A percentile compares a stretch with the other conserved stretches of the same genome.
Evolutionary conservation across 2,113 vertebrate species (phyloP).

Genomic region (Rhinogobius similis): DNA sequence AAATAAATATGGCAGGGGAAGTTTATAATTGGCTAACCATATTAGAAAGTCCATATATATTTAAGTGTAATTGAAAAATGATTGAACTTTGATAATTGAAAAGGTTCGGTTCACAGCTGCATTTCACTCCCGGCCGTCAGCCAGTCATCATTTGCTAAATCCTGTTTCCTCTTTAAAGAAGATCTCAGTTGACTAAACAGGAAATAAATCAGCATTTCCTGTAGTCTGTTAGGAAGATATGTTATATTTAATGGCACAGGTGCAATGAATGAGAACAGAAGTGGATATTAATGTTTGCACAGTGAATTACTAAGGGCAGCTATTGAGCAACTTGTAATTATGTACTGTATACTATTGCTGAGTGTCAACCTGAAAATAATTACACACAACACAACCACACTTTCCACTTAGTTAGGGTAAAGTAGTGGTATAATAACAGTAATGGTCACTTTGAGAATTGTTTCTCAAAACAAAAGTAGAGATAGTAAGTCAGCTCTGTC

Average conservation of each 20-base stretch:
- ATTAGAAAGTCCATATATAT: background rate
- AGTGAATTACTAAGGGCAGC: slow-evolving; percentile 24
- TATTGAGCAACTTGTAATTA: background rate
- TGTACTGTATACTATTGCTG: background rate
- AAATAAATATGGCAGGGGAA: background rate
- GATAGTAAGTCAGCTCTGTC: slow-evolving; percentile 21
- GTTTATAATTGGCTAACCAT: background rate
- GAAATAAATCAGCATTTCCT: slow-evolving; percentile 51
- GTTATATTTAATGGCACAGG: slow-evolving; percentile 20
- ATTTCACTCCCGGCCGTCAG: background rate
- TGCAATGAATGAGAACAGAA: slow-evolving; percentile 15
- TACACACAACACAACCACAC: background rate
- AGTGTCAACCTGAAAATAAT: slow-evolving; percentile 13
- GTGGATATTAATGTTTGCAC: background rate
- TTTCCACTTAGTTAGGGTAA: background rate
- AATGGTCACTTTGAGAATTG: background rate
- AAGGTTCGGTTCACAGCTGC: background rate
- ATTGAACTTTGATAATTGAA: background rate
- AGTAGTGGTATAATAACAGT: background rate
- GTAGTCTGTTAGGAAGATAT: slow-evolving; percentile 12
- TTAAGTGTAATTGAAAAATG: background rate
- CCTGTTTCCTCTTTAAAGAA: slow-evolving; percentile 26
- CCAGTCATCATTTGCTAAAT: slow-evolving; percentile 9
- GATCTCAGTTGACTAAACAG: slow-evolving; percentile 30
- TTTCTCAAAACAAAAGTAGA: background rate